Percentiles rank a stretch among this genome's conserved stretches.
These are phyloP conservation scores for Limnephilus auricula DNA, from an alignment of 2,888 invertebrate genomes.

Conservation along the genomic window DNA sequence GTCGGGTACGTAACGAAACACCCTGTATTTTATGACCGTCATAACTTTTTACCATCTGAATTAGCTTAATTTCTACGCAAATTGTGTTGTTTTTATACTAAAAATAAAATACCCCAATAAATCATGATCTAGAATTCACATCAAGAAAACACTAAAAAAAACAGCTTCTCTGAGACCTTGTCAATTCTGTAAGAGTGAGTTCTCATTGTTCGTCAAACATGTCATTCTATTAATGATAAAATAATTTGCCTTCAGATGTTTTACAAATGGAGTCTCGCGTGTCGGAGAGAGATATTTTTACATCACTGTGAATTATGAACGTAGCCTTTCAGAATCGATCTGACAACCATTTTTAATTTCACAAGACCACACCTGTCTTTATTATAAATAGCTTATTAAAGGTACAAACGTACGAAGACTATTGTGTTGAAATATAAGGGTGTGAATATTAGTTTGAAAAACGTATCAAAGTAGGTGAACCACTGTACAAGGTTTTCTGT, in stretches of 20 bases:
- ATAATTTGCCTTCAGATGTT: neutral
- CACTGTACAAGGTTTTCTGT: neutral
- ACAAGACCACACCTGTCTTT: neutral
- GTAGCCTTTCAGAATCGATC: neutral
- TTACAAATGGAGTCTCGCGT: neutral
- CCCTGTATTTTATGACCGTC: no score
- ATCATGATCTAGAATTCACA: neutral
- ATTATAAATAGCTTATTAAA: neutral
- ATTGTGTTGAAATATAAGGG: neutral
- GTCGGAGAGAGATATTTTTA: neutral
- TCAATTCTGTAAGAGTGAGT: neutral
- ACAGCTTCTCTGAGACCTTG: neutral
- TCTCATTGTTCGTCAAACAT: neutral
- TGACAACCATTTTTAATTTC: slow-evolving; percentile 14
- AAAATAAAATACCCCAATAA: no score
- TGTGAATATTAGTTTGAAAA: neutral
- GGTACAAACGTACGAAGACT: neutral
- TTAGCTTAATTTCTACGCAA: no score
- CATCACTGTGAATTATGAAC: neutral
- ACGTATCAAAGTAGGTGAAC: neutral
- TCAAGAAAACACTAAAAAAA: neutral
- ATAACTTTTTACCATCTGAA: no score
- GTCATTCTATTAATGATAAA: neutral
- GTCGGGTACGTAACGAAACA: no score
- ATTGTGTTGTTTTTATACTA: no score